Conservation (phyloP, 2,888 invertebrate genomes). For the Pristionchus exspectatus region DNA sequence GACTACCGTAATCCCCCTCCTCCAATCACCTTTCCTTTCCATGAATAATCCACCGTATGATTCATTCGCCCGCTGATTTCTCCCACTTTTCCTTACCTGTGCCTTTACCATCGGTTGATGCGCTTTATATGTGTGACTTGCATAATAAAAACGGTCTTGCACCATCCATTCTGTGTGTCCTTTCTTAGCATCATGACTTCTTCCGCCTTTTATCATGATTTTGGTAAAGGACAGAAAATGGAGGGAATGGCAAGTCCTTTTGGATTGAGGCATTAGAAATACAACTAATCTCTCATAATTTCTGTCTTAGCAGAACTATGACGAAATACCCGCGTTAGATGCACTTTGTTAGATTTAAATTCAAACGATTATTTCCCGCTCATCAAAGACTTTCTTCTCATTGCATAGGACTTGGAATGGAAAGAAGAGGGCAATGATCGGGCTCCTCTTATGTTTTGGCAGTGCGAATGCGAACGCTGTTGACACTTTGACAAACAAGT, state of each 20-base stretch:
- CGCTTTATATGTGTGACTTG: too few relatives aligned
- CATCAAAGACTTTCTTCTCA: too few relatives aligned
- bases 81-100: background rate
- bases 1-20: slow-evolving; percentile 3
- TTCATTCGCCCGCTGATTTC: background rate
- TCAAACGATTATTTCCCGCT: too few relatives aligned
- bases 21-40: background rate
- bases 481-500: background rate
- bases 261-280: too few relatives aligned
- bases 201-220: background rate
- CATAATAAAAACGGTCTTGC: background rate
- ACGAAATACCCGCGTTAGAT: too few relatives aligned
- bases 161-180: background rate
- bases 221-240: background rate
- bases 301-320: too few relatives aligned
- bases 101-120: too few relatives aligned
- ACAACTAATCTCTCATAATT: too few relatives aligned
- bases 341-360: too few relatives aligned
- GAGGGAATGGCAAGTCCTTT: too few relatives aligned
- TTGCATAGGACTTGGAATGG: background rate
- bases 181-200: background rate
- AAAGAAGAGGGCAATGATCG: background rate
- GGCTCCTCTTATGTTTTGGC: background rate
- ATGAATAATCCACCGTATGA: background rate
- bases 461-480: background rate